These are phyloP conservation scores for Digitonthophagus gazella DNA, from an alignment of 2,888 invertebrate genomes.

Conservation along the genomic window DNA sequence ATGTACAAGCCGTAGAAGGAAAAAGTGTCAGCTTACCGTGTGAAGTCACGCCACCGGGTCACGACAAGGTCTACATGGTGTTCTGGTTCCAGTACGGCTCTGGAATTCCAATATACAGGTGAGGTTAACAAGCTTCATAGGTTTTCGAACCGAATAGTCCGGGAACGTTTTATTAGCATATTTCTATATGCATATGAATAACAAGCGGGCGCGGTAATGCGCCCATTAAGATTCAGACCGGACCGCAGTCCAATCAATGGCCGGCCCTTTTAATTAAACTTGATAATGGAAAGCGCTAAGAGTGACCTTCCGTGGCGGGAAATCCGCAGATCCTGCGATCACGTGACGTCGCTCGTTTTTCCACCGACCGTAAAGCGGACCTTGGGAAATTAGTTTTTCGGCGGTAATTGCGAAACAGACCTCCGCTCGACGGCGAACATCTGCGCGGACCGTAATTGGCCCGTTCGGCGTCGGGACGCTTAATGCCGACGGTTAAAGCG, in stretches of 20 bases:
- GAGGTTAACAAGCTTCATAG: slow-evolving; percentile 39
- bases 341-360: background rate
- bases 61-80: slow-evolving; percentile 88
- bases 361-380: slow-evolving; percentile 8
- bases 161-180: background rate
- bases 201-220: background rate
- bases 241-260: background rate
- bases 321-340: background rate
- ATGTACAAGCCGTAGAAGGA: slow-evolving; percentile 85
- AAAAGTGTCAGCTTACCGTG: slow-evolving; percentile 85
- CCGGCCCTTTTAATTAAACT: background rate
- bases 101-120: slow-evolving; percentile 87
- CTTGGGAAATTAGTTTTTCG: slow-evolving; percentile 17
- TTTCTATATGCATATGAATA: slow-evolving; percentile 5
- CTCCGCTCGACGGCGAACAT: slow-evolving; percentile 10
- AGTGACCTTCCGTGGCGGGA: background rate
- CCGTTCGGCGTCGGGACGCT: slow-evolving; percentile 7
- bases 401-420: slow-evolving; percentile 13
- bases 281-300: background rate
- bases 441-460: slow-evolving; percentile 22
- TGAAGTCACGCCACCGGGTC: slow-evolving; percentile 76
- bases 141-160: background rate
- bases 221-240: background rate
- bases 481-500: slow-evolving; percentile 23
- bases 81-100: slow-evolving; percentile 89